Conservation (phyloP, 2,888 invertebrate species). For the Synergus japonicus region DNA sequence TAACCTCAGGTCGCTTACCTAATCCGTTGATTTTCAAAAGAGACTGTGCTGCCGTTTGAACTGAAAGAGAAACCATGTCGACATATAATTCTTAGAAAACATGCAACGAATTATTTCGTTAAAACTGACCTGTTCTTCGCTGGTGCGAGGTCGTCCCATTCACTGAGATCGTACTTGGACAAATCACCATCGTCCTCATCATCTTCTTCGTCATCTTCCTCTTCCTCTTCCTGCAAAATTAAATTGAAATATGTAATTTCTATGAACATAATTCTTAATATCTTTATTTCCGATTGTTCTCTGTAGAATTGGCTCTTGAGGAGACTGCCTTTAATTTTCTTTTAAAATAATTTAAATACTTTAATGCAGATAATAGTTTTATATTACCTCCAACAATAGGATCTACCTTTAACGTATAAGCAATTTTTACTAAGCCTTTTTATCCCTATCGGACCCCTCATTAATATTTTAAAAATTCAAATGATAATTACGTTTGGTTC, state of each 20-base stretch:
- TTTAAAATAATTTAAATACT: no score
- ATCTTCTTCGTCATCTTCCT: constrained; percentile 78
- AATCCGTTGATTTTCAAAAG: constrained; percentile 67
- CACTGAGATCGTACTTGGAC: constrained; percentile 80
- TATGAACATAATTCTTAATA: constrained; percentile 30
- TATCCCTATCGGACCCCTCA: no score
- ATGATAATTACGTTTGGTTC: constrained; percentile 55
- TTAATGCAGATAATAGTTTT: no score
- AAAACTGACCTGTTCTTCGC: constrained; percentile 70
- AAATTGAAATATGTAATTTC: constrained; percentile 41
- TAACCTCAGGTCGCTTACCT: constrained; percentile 63
- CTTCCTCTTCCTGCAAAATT: constrained; percentile 67
- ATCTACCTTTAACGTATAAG: no score
- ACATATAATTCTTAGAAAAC: constrained; percentile 18
- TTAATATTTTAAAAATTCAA: not conserved
- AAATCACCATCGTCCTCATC: constrained; percentile 80
- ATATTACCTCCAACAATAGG: no score
- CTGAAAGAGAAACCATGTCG: constrained; percentile 60
- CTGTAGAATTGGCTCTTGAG: no score
- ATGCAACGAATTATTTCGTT: constrained; percentile 31
- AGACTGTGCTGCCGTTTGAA: constrained; percentile 67
- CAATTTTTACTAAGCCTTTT: not conserved
- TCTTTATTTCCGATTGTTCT: no score
- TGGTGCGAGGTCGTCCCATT: constrained; percentile 78
- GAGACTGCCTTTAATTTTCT: no score